Conservation (phyloP, 2,888 invertebrate genomes). For the Orthosia cruda region DNA sequence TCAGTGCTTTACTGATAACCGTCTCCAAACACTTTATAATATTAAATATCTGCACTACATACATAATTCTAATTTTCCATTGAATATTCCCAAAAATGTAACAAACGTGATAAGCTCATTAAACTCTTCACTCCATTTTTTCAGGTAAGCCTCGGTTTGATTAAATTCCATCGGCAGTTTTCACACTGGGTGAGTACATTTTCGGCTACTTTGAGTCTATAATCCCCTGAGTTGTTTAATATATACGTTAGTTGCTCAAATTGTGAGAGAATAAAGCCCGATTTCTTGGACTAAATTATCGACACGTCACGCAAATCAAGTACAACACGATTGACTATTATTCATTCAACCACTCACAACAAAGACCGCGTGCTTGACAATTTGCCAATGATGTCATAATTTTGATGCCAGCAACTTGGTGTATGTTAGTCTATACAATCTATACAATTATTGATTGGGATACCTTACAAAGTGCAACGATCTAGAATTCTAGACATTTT, state of each 20-base stretch:
- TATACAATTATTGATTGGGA: too few species aligned
- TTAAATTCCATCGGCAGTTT: slow-evolving; percentile 39
- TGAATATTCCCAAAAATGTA: background rate
- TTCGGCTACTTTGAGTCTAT: background rate
- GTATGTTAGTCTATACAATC: too few species aligned
- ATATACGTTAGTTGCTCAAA: background rate
- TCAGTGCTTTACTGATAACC: too few species aligned
- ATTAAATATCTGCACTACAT: too few species aligned
- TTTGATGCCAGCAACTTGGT: too few species aligned
- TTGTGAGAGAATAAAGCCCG: background rate
- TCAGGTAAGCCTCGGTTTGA: slow-evolving; percentile 56
- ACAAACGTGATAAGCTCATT: slow-evolving; percentile 15
- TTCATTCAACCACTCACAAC: background rate
- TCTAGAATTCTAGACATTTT: too few species aligned
- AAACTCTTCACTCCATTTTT: slow-evolving; percentile 47
- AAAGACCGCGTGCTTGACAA: too few species aligned
- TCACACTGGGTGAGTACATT: slow-evolving; percentile 36
- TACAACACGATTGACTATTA: background rate
- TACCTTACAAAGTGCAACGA: too few species aligned
- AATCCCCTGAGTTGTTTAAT: background rate
- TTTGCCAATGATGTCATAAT: too few species aligned
- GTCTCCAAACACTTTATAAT: too few species aligned
- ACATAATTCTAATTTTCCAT: too few species aligned
- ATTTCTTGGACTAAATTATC: background rate
- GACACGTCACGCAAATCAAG: background rate